Evolutionary conservation across 1,140 invertebrate species (phyloP).

Genomic region (Ostrea denselamellosa): DNA sequence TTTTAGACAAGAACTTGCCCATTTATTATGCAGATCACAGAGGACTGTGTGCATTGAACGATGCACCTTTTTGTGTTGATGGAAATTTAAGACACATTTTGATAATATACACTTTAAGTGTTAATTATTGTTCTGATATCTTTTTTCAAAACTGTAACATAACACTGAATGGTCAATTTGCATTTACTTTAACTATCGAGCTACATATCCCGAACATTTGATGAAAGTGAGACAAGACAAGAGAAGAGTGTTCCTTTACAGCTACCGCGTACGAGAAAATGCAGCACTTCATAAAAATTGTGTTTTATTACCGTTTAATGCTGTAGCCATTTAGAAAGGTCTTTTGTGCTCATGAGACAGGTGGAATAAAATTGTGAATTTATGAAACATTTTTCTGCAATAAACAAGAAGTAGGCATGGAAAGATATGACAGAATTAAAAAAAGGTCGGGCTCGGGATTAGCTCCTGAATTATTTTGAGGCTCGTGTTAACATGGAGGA

Average conservation of each 20-base stretch:
- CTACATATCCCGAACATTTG: neutral
- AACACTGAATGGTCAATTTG: constrained; percentile 25
- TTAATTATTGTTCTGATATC: constrained; percentile 15
- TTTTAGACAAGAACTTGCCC: neutral
- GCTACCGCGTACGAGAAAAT: neutral
- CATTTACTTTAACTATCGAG: constrained; percentile 18
- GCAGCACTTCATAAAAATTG: constrained; percentile 25
- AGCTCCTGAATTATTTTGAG: neutral
- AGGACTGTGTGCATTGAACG: neutral
- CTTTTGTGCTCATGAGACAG: constrained; percentile 13
- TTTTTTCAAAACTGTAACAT: constrained; percentile 25
- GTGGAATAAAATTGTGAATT: constrained; percentile 37
- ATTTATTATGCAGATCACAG: constrained; percentile 23
- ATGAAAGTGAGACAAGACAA: constrained; percentile 9
- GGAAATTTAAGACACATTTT: constrained; percentile 9
- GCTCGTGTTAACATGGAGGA: neutral
- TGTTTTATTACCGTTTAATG: constrained; percentile 34
- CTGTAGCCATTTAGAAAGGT: constrained; percentile 21
- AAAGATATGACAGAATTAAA: constrained; percentile 1
- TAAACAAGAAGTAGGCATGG: constrained; percentile 10
- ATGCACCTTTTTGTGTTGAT: constrained; percentile 29
- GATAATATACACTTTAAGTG: neutral
- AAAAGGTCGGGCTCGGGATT: constrained; percentile 34
- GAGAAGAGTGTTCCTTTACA: neutral
- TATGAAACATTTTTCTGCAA: constrained; percentile 10